Conservation (phyloP, 2,113 vertebrate species). For the Herpetotheres cachinnans region DNA sequence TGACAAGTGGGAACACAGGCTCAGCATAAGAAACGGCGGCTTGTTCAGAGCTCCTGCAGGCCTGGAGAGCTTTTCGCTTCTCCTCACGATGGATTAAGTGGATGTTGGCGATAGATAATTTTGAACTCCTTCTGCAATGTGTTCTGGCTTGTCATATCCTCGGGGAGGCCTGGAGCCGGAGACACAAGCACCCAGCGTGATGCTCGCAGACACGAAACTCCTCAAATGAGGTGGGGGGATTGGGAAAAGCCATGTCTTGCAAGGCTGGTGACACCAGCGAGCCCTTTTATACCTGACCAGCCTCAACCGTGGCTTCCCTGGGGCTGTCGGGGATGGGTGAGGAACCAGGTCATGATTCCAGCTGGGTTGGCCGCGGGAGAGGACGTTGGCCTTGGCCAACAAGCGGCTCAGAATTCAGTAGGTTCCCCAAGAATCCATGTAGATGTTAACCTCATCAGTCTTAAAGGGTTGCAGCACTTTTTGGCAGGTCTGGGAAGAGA, state of each 20-base stretch:
- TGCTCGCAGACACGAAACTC: neutral
- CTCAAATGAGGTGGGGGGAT: neutral
- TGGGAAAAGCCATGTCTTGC: neutral
- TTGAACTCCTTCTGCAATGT: conserved; percentile 41
- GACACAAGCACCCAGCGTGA: neutral
- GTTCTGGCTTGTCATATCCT: conserved; percentile 48
- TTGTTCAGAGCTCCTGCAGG: conserved; percentile 40
- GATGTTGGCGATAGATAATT: conserved; percentile 58
- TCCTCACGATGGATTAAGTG: conserved; percentile 57
- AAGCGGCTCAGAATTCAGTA: neutral
- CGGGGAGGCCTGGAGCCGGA: neutral
- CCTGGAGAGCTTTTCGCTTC: conserved; percentile 47
- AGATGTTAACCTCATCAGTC: neutral
- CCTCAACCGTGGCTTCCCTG: fast-evolving
- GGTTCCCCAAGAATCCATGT: neutral
- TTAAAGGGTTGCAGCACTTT: neutral
- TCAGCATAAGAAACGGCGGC: conserved; percentile 35
- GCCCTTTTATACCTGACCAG: neutral
- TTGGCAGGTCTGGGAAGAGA: neutral
- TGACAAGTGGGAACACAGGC: conserved; percentile 56
- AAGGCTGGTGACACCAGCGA: neutral
- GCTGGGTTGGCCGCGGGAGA: neutral
- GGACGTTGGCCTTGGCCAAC: neutral
- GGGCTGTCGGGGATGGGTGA: neutral
- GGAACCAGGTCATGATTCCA: neutral